These are phyloP conservation scores for Suricata suricatta DNA, from an alignment of 2,113 vertebrate genomes.

Conservation along the genomic window DNA sequence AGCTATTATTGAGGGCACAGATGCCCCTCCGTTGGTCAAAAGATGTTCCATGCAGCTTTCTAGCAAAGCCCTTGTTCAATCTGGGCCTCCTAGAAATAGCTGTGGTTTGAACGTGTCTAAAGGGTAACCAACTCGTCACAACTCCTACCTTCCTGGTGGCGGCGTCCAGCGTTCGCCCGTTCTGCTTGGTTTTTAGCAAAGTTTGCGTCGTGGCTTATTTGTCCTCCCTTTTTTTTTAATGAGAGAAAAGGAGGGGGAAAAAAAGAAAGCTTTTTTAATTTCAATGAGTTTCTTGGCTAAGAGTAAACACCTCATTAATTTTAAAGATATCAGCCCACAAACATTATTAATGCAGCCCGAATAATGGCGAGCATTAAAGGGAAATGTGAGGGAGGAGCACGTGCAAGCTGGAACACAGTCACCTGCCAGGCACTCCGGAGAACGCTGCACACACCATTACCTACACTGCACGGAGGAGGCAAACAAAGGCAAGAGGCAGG, in stretches of 20 bases:
- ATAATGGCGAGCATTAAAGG: conserved; percentile 79
- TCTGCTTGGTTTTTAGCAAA: not conserved
- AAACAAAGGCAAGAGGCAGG: not conserved
- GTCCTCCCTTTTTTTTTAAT: not conserved
- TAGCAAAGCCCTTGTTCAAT: not conserved
- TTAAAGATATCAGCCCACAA: conserved; percentile 83
- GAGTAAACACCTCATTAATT: conserved; percentile 86
- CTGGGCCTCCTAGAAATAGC: not conserved
- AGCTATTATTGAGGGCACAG: not conserved
- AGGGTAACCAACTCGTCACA: not conserved
- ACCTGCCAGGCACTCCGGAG: conserved; percentile 60
- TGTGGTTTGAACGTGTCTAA: not conserved
- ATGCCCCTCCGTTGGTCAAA: not conserved
- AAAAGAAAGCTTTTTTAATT: conserved; percentile 46
- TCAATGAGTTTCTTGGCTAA: conserved; percentile 78
- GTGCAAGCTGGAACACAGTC: conserved; percentile 50
- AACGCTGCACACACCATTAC: conserved; percentile 80
- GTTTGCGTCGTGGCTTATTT: conserved; percentile 10
- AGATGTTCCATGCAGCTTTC: not conserved
- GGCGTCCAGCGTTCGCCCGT: not conserved
- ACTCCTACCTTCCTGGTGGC: not conserved
- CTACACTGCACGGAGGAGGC: conserved; percentile 57
- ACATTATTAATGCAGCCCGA: conserved; percentile 81
- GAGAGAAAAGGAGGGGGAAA: not conserved
- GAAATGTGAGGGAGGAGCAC: conserved; percentile 62